Evolutionary conservation across 2,113 vertebrate genomes (phyloP), one percentile per base, ranked within the genome.

Genomic region (Sapajus apella): DNA sequence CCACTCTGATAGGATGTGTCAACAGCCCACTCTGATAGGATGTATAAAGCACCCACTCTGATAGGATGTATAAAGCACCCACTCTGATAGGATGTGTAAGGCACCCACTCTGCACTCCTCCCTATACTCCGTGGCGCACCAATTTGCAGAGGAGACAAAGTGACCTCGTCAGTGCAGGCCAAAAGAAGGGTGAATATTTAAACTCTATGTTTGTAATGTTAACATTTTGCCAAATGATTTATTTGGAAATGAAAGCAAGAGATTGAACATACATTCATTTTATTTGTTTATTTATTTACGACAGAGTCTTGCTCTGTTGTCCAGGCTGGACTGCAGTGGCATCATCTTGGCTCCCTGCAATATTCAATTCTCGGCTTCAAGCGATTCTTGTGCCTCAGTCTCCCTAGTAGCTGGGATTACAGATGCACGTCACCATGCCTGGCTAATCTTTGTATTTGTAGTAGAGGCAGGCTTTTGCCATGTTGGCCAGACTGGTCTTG

Each of bases 241-340:
- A 52, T 35, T 84, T 95, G 72, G 68, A 79, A 80, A 96, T 61
- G 47, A 50, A 91, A 91, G 47, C 37, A 87, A 91, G 76, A 37
- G 50, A 90, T 10, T 88, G 61, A 97, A 76, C 18, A 64, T 55
- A 30, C 30, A 64, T 64, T 61, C 25, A 27, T 58, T 58, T 58
- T 58, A 25, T 61, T 61, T 61, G 3, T 61, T 61, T 61, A 30
- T 64, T 30, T 64, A 64, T 61, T 61, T 64, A 32, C 14, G 61
- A 64, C 61, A 14, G 61, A 30, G 61, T 32, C 61, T 64, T 64
- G 27, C 61, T 64, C 11, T 64, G 61, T 64, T 2, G 27, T 30
- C 27, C 27, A 64, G 61, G 61, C 61, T 64, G 61, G 61, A 32
- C 11, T 64, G 12, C 61, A 30, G 27, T 64, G 61, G 12, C 61